Conservation (phyloP, 2,113 vertebrate genomes). For the Melanostigma gelatinosum region DNA sequence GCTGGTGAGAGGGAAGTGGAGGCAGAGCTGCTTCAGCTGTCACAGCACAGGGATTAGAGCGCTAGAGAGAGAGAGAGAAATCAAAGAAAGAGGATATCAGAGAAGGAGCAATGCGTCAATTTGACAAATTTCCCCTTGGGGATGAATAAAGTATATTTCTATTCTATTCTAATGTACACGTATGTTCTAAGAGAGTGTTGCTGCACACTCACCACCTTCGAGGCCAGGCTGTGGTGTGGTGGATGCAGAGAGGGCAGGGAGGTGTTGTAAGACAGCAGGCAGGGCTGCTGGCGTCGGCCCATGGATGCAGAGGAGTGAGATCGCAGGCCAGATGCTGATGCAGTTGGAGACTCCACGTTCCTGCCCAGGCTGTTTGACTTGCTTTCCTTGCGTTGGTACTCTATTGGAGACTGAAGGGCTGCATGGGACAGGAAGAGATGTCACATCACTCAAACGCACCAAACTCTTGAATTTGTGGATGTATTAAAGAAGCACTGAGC, state of each 20-base stretch:
- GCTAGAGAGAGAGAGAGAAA: conserved; percentile 34
- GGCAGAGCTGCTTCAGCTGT: conserved; percentile 28
- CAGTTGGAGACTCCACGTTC: conserved; percentile 64
- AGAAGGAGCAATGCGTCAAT: not conserved
- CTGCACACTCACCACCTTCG: conserved; percentile 29
- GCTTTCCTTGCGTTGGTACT: conserved; percentile 89
- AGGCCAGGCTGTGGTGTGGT: conserved; percentile 55
- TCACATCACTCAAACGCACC: conserved; percentile 1
- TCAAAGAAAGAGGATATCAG: not conserved
- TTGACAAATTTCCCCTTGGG: too few relatives aligned
- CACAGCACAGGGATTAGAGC: conserved; percentile 42
- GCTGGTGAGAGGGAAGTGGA: conserved; percentile 58
- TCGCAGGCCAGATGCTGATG: conserved; percentile 57
- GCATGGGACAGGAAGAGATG: conserved; percentile 24
- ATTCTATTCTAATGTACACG: not conserved
- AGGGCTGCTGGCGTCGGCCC: conserved; percentile 77
- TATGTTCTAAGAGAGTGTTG: not conserved
- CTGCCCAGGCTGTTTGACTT: conserved; percentile 89
- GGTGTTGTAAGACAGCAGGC: conserved; percentile 80
- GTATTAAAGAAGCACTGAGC: not conserved
- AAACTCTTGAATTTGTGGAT: not conserved
- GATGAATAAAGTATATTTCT: too few relatives aligned
- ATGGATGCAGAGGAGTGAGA: conserved; percentile 81
- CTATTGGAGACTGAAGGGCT: conserved; percentile 87
- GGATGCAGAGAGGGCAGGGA: conserved; percentile 86